These are phyloP conservation scores for Tadarida brasiliensis DNA, from an alignment of 2,797 vertebrate genomes.

Conservation along the genomic window DNA sequence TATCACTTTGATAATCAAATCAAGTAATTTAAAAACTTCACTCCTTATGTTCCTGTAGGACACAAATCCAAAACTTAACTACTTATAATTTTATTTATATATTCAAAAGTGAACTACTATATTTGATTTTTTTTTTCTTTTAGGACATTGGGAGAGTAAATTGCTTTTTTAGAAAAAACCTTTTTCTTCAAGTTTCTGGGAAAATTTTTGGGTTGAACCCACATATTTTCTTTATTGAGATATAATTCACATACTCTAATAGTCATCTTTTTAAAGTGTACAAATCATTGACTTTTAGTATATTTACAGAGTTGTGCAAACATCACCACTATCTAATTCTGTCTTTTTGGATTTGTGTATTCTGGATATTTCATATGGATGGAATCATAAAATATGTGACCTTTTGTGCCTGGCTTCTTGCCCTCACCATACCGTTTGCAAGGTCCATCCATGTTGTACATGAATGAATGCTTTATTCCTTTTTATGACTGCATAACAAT, in stretches of 20 bases:
- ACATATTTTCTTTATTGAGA: conserved; percentile 1
- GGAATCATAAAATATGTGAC: neutral
- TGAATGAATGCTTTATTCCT: neutral
- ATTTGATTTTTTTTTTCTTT: neutral
- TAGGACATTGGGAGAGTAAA: neutral
- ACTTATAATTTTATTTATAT: neutral
- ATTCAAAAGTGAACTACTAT: neutral
- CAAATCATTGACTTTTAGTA: neutral
- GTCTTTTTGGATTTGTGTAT: neutral
- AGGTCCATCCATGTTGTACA: neutral
- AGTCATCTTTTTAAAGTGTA: neutral
- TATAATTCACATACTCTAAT: neutral
- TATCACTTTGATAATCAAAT: neutral
- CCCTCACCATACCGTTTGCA: neutral
- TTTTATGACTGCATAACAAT: neutral
- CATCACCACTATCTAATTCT: neutral
- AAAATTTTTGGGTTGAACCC: neutral
- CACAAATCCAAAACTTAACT: neutral
- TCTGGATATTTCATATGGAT: neutral
- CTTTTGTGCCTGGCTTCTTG: conserved; percentile 7
- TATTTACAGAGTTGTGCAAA: neutral
- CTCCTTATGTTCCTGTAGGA: neutral
- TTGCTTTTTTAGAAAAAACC: neutral
- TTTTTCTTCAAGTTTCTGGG: neutral
- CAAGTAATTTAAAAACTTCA: neutral